phyloP scores from a whole-genome alignment of 1,140 invertebrate species.

The Samia ricini region DNA sequence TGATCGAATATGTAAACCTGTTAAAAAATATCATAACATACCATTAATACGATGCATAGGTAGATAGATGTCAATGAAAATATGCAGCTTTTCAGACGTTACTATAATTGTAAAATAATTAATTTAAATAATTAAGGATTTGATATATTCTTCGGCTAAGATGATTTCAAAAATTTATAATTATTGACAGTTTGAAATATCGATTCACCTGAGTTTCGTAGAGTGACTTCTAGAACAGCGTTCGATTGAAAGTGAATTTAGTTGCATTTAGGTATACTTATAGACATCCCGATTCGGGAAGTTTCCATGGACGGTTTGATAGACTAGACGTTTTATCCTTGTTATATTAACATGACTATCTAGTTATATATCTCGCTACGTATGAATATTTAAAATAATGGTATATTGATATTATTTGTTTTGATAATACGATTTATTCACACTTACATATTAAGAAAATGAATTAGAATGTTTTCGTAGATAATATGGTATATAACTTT shows the following conservation, averaged over 20 bases:
- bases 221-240: neutral
- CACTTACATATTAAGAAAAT: neutral
- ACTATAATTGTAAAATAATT: neutral
- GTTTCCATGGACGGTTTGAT: slow-evolving; percentile 6
- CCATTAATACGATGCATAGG: neutral
- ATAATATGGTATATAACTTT: neutral
- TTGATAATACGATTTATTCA: no score
- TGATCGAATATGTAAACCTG: no score
- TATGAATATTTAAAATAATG: neutral
- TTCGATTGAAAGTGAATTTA: neutral
- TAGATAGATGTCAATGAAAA: neutral
- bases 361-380: neutral
- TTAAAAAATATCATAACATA: no score
- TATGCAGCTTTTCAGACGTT: neutral
- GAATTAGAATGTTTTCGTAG: neutral
- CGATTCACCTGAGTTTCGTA: neutral
- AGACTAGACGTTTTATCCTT: neutral
- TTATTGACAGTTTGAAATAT: neutral
- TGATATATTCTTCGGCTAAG: neutral
- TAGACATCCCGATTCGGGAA: slow-evolving; percentile 15
- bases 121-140: neutral
- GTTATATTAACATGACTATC: neutral
- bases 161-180: neutral
- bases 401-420: neutral
- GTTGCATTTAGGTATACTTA: neutral